phyloP scores from a whole-genome alignment of 2,888 invertebrate species.

The Lamellibrachia columna region DNA sequence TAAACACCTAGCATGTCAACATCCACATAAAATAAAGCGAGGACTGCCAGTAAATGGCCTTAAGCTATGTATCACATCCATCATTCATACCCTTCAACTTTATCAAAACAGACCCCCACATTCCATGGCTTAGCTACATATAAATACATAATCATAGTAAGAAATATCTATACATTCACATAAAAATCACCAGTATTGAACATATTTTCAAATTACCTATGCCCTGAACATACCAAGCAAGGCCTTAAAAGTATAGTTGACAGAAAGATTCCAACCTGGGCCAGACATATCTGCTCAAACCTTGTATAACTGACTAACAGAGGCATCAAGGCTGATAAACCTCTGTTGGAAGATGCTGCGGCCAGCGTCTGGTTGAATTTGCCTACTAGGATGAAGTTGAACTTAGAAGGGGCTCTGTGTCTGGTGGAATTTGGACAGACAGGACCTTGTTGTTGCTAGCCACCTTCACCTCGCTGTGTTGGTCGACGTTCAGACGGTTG shows the following conservation, averaged over 20 bases:
- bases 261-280: neutral
- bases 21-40: neutral
- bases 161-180: neutral
- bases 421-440: neutral
- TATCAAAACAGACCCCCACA: neutral
- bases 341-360: neutral
- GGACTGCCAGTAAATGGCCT: neutral
- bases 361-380: neutral
- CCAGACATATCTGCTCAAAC: neutral
- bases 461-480: neutral
- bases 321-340: neutral
- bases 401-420: neutral
- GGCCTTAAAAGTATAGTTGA: neutral
- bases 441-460: neutral
- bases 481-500: conserved; percentile 52
- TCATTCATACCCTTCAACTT: neutral
- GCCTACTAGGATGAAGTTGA: neutral
- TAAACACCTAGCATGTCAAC: neutral
- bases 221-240: neutral
- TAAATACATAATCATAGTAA: neutral
- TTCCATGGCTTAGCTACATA: neutral
- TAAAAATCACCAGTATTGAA: neutral
- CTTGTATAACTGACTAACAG: neutral
- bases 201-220: neutral
- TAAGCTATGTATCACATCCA: neutral